Evolutionary conservation across 2,888 invertebrate species (phyloP).

Genomic region (Metallyticus violacea): DNA sequence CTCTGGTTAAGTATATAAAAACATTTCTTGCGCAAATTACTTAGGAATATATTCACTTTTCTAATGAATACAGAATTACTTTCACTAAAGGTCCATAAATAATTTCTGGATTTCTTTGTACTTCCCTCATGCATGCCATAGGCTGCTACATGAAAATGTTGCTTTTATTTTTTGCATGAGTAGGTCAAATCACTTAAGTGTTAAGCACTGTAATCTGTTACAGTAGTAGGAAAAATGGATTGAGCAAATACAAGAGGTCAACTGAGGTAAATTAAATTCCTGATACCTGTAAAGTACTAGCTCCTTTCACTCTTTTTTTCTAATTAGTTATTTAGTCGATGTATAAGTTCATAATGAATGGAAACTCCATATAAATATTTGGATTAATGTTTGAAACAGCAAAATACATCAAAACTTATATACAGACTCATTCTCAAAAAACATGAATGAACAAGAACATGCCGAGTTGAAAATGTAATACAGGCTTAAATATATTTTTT

Average conservation of each 20-base stretch:
- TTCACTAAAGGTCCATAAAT: background rate
- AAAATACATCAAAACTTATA: background rate
- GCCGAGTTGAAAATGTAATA: background rate
- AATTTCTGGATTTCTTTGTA: background rate
- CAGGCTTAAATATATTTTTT: background rate
- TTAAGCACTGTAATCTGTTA: background rate
- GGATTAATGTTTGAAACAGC: background rate
- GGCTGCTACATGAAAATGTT: background rate
- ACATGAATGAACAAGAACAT: background rate
- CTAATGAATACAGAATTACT: background rate
- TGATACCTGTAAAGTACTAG: background rate
- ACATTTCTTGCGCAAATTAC: background rate
- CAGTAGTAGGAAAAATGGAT: constrained; percentile 7
- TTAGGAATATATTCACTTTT: background rate
- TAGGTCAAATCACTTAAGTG: background rate
- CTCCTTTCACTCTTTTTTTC: background rate
- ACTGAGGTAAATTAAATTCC: constrained; percentile 19
- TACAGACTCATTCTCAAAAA: background rate
- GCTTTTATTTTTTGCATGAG: background rate
- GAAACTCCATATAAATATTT: background rate
- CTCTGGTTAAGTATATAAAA: background rate
- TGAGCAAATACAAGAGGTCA: constrained; percentile 10
- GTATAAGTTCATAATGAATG: background rate
- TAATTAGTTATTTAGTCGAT: background rate
- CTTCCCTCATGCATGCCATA: background rate